Percentiles rank a stretch among this genome's conserved stretches.
phyloP scores from a whole-genome alignment of 2,113 vertebrate genomes.

The Lagopus muta region DNA sequence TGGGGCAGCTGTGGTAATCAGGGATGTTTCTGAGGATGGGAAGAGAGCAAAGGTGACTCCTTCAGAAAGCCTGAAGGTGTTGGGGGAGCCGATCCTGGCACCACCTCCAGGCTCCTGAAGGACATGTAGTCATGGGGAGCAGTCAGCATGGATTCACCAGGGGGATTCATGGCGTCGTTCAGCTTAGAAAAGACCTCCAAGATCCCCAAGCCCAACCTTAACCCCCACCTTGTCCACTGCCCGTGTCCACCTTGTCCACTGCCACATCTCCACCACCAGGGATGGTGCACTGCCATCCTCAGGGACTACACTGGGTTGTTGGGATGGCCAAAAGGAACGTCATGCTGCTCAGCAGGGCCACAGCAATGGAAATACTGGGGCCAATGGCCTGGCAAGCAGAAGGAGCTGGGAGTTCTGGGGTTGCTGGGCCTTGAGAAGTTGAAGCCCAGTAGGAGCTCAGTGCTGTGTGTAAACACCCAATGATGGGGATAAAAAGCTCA shows the following conservation, averaged over 20 bases:
- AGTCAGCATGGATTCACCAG: background rate
- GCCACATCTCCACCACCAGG: no score
- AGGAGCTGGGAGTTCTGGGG: background rate
- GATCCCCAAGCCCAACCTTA: no score
- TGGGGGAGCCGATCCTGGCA: background rate
- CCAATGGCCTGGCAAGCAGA: background rate
- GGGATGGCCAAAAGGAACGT: no score
- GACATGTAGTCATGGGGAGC: background rate
- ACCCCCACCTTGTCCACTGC: no score
- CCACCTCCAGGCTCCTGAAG: background rate
- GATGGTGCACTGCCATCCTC: no score
- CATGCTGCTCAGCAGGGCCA: no score
- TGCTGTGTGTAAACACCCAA: background rate
- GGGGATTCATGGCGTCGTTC: background rate
- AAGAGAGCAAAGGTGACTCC: background rate
- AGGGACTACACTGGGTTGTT: no score
- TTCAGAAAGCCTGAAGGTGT: no score
- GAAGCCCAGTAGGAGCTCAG: background rate
- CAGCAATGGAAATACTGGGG: background rate
- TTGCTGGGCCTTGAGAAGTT: background rate
- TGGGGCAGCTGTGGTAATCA: rapidly evolving
- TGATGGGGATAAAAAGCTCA: background rate
- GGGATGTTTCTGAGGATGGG: background rate
- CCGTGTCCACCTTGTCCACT: no score
- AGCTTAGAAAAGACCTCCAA: no score